Base-by-base conservation (phyloP, 2,797 vertebrate species). In the Salarias fasciatus region DNA sequence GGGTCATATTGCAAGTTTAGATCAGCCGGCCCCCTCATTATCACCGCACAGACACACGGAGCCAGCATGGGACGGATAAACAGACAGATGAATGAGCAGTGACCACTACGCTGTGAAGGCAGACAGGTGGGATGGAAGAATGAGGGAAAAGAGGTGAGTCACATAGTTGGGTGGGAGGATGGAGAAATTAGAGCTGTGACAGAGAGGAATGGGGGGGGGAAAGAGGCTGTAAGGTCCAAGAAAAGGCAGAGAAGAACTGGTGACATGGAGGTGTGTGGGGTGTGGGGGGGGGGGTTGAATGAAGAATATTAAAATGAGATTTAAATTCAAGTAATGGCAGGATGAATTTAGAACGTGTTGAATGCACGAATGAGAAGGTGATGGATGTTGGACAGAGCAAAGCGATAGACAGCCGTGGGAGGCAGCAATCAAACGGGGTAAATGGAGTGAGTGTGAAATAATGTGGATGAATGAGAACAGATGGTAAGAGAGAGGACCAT, bases 21-120 rank as follows among this genome's bases (percentile, higher is more conserved):
- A 80, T 75, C 69, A 71, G 48, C 70, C 63, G 67, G 55, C 47
- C 47, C n/a, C 29, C 74, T 83, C 74, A 75, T 84, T 83, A 79
- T 75, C 49, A 48, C 55, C 45, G 44, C 49, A 45, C 56, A 47
- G 13, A 36, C 44, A 63, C 14, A 46, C 12, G 63, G 11, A 42
- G 24, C 42, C 1, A 2, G 35, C 36, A 73, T 47, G 40, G 51
- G 30, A 40, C 14, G 63, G 61, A 72, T 46, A 57, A 76, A 75
- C 59, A 69, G 60, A 86, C 77, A 80, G 61, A 82, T 72, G 42
- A 80, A 65, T 53, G 53, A 77, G 59, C 31, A 1, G 35, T 68
- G 67, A 75, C 72, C 84, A 68, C 38, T 48, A 55, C 49, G 41
- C 53, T 54, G 53, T 15, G 11, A 33, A 65, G 28, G 47, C 24